Base-by-base conservation (phyloP, 1,140 invertebrate genomes). In the Drosophila pallidifrons region DNA sequence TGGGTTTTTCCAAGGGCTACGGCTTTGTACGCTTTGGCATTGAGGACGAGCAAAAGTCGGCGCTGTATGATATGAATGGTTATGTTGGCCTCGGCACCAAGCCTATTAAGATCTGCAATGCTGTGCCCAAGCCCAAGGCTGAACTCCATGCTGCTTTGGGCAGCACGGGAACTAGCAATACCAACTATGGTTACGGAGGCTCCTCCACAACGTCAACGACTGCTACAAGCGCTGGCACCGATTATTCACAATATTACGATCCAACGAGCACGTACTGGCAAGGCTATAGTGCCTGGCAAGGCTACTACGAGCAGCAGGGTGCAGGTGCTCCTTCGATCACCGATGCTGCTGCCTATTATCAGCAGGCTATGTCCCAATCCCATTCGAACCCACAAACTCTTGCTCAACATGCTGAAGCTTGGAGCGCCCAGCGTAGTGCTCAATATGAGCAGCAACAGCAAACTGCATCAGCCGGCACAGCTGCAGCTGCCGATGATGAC, bases 21-120 rank as follows among this genome's bases (percentile, higher is more conserved):
- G 98, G 98, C n/a, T 99, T 99, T 94, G 97, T 99, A 1, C 94
- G 97, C 80, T 99, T 99, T 93, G 96, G 97, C 6, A 97, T 96
- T 90, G 98, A 99, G 93, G 96, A 97, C 69, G 98, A 99, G 88
- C 98, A 99, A 89, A 97, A 98, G 88, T 96, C 97, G 91, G 98
- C 98, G 77, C 93, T 99, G 45, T 95, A 96, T 70, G 95, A 95
- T 85, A 99, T 98, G 97, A 98, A 97, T 93, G 96, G 96, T 2
- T 97, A 96, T 91, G 95, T 95, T 85, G 96, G 96, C 0, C 93
- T 97, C 1, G 96, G 98, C 2, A 95, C 95, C 1, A 98, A 98
- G 91, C 95, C 97, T 7, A 94, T 99, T 4, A 97, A 98, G 93
- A 98, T 98, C 66, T 98, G 97, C 91, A 96, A 97, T 83, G 97